Evolutionary conservation across 2,888 invertebrate genomes (phyloP).

Genomic region (Spicauda simplicius): DNA sequence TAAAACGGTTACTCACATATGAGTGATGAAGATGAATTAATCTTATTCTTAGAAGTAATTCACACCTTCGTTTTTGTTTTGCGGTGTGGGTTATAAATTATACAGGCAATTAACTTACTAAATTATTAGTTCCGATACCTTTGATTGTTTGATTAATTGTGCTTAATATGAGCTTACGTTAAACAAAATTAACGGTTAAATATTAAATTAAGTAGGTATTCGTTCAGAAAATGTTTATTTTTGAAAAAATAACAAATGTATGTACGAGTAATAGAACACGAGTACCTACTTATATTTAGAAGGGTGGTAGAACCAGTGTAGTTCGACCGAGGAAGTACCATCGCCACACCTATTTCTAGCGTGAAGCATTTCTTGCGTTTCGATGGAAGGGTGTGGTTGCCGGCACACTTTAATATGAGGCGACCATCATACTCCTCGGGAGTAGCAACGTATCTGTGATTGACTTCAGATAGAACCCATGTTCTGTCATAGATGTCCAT

Average conservation of each 20-base stretch:
- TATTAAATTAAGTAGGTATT: not conserved
- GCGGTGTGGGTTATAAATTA: conserved; percentile 12
- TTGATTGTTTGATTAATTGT: conserved; percentile 5
- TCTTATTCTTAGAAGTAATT: conserved; percentile 28
- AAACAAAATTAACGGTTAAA: not conserved
- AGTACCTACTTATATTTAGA: no score
- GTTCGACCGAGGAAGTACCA: no score
- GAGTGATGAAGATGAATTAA: conserved; percentile 24
- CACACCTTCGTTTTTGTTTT: conserved; percentile 20
- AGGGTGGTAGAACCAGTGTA: no score
- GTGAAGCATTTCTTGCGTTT: no score
- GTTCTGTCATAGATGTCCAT: no score
- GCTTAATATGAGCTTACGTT: not conserved
- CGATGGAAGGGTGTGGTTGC: no score
- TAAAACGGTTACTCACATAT: conserved; percentile 22
- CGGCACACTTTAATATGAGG: no score
- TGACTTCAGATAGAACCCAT: no score
- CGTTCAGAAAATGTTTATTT: not conserved
- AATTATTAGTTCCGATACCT: conserved; percentile 22
- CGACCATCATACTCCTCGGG: no score
- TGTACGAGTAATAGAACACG: no score
- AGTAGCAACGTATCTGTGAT: no score
- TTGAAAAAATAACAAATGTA: not conserved
- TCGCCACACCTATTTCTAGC: no score
- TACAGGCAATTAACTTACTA: conserved; percentile 25